Evolutionary conservation across 2,113 vertebrate genomes (phyloP).

Genomic region (Neoarius graeffei): DNA sequence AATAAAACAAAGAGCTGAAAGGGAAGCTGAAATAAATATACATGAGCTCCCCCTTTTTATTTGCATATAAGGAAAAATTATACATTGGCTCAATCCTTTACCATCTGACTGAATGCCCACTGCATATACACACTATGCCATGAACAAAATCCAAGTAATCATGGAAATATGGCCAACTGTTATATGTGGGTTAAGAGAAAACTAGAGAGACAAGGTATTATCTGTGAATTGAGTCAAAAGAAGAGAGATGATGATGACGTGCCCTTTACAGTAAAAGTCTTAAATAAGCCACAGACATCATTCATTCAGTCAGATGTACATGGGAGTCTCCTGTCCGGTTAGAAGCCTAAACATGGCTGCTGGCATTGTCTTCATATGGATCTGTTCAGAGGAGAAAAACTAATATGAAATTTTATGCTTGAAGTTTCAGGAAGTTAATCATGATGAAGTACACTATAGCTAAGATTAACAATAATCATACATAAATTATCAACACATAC

Average conservation of each 20-base stretch:
- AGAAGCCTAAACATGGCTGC: slow-evolving; percentile 98
- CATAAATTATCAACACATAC: not conserved
- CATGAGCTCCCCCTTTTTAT: slow-evolving; percentile 45
- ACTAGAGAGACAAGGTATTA: slow-evolving; percentile 44
- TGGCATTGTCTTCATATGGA: slow-evolving; percentile 99
- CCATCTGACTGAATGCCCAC: slow-evolving; percentile 50
- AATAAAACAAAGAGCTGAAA: slow-evolving; percentile 57
- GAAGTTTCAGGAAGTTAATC: not conserved
- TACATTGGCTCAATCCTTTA: slow-evolving; percentile 50
- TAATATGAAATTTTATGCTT: not conserved
- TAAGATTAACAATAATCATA: not conserved
- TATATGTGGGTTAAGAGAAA: slow-evolving; percentile 57
- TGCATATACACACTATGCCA: slow-evolving; percentile 61
- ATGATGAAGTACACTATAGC: not conserved
- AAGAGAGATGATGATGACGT: slow-evolving; percentile 21
- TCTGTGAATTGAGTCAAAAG: slow-evolving; percentile 53
- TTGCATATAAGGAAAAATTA: slow-evolving; percentile 67
- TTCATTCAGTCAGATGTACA: slow-evolving; percentile 85
- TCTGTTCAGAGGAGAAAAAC: slow-evolving; percentile 70
- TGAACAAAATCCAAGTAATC: slow-evolving; percentile 67
- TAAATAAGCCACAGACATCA: slow-evolving; percentile 40
- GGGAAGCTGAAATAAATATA: slow-evolving; percentile 58
- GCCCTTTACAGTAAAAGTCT: slow-evolving; percentile 16
- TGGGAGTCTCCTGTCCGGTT: slow-evolving; percentile 96
- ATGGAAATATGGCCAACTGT: slow-evolving; percentile 42